These are phyloP conservation scores for Pocillopora grandis DNA, from an alignment of 92 coral and sea anemone species.

Conservation along the genomic window DNA sequence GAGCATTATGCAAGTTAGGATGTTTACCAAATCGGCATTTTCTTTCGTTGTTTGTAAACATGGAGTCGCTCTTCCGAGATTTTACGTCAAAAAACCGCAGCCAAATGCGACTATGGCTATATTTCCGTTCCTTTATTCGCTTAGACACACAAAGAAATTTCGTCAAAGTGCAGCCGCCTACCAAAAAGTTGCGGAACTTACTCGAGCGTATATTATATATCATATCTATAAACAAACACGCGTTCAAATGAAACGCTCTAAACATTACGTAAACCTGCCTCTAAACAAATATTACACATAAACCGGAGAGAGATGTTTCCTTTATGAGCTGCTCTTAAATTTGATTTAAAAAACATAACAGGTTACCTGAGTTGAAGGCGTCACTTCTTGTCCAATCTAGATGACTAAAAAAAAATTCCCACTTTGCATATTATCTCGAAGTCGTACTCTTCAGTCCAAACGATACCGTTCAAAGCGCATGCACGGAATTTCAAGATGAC, in stretches of 20 bases:
- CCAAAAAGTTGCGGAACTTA: background rate
- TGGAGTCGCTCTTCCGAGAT: background rate
- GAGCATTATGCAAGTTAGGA: background rate
- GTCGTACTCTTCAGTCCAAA: background rate
- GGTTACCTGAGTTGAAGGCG: background rate
- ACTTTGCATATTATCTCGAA: background rate
- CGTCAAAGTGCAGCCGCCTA: constrained; percentile 4
- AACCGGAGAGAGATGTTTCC: background rate
- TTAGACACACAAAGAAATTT: background rate
- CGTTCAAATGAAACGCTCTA: background rate
- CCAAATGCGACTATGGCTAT: background rate
- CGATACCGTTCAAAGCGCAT: background rate
- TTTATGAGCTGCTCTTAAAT: background rate
- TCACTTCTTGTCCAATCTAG: background rate
- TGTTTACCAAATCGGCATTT: constrained; percentile 19
- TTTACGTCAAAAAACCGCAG: constrained; percentile 29
- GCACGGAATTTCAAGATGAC: background rate
- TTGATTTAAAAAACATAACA: background rate
- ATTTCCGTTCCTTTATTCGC: constrained; percentile 6
- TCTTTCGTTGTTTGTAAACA: constrained; percentile 25
- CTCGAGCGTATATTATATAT: background rate
- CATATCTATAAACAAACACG: background rate
- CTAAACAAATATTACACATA: background rate
- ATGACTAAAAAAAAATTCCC: background rate
- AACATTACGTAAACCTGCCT: background rate